These are phyloP conservation scores for Pherbina coryleti DNA, from an alignment of 2,888 invertebrate species.

Conservation along the genomic window DNA sequence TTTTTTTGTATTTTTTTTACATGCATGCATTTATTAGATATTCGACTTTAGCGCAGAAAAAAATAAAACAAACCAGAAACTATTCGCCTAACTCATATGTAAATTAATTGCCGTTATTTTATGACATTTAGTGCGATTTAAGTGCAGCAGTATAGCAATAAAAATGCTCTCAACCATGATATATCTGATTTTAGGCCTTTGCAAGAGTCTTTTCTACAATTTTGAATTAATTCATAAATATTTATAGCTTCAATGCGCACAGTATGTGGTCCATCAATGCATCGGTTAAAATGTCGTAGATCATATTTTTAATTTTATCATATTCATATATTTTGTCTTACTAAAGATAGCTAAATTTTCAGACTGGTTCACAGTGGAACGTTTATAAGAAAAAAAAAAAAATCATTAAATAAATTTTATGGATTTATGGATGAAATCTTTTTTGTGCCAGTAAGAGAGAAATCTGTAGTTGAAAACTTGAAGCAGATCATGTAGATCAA, in stretches of 20 bases:
- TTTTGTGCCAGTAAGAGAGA: too few species aligned
- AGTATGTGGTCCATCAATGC: slow-evolving; percentile 1
- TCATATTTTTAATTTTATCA: background rate
- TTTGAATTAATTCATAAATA: background rate
- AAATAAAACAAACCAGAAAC: background rate
- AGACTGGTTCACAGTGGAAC: background rate
- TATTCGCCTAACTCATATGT: background rate
- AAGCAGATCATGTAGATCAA: too few species aligned
- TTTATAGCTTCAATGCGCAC: background rate
- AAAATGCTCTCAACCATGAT: slow-evolving; percentile 1
- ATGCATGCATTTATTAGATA: background rate
- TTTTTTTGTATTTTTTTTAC: background rate
- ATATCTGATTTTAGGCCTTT: background rate
- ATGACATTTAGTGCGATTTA: slow-evolving; percentile 9
- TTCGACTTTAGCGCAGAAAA: slow-evolving; percentile 1
- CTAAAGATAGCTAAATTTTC: background rate
- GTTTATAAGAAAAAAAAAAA: background rate
- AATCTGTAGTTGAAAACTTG: too few species aligned
- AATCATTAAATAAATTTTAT: background rate
- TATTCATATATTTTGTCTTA: background rate
- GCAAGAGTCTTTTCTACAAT: background rate
- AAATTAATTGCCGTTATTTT: slow-evolving; percentile 14
- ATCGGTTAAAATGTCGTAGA: background rate
- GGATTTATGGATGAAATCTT: background rate
- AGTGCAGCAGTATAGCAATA: background rate